Conservation (phyloP, 2,113 vertebrate species). For the Hucho hucho region DNA sequence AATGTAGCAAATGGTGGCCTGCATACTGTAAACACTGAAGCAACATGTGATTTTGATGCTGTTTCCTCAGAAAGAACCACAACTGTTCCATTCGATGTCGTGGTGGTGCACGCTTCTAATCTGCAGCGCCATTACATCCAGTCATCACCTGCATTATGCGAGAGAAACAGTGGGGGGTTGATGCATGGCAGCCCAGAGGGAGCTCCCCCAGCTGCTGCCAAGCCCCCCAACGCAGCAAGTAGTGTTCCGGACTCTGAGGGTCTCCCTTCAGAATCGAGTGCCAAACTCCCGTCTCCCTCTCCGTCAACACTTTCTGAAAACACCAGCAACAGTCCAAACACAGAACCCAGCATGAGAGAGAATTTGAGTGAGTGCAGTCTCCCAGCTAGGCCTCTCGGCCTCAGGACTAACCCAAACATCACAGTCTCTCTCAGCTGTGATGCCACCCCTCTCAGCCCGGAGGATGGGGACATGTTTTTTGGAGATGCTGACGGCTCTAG, state of each 20-base stretch:
- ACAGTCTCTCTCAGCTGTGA: constrained; percentile 73
- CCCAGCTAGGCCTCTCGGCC: constrained; percentile 58
- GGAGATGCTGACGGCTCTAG: constrained; percentile 50
- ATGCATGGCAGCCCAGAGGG: not conserved
- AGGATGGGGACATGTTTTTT: constrained; percentile 58
- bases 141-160: constrained; percentile 6
- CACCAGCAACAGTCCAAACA: constrained; percentile 12
- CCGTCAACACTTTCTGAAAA: constrained; percentile 3
- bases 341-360: constrained; percentile 24
- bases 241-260: not conserved
- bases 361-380: constrained; percentile 15
- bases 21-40: constrained; percentile 36
- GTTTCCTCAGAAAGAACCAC: not conserved
- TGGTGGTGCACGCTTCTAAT: not conserved
- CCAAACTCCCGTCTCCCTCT: constrained; percentile 39
- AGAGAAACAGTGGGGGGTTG: not conserved
- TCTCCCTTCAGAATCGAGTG: constrained; percentile 37
- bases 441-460: constrained; percentile 69
- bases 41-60: constrained; percentile 21
- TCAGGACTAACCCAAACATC: constrained; percentile 64
- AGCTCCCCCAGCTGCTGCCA: not conserved
- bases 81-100: not conserved
- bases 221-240: no score
- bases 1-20: constrained; percentile 74
- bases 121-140: not conserved